Conservation (phyloP, 2,113 vertebrate genomes). For the Rynchops niger region DNA sequence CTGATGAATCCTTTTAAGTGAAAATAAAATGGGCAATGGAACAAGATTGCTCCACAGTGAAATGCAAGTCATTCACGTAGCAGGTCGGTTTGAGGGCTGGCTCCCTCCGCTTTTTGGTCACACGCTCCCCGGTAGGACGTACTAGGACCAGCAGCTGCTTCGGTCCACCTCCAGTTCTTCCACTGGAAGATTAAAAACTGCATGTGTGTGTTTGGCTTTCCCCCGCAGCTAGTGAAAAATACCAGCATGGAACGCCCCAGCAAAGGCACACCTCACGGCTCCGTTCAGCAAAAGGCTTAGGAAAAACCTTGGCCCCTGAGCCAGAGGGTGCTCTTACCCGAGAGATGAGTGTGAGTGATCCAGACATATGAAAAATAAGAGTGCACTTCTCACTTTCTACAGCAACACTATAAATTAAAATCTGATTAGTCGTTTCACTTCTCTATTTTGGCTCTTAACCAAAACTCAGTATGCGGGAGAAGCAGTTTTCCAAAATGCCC, state of each 20-base stretch:
- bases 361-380: background rate
- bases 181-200: background rate
- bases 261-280: background rate
- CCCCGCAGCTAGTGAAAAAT: background rate
- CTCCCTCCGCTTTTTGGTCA: background rate
- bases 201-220: background rate
- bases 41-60: background rate
- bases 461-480: background rate
- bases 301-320: background rate
- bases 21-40: background rate
- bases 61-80: background rate
- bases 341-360: background rate
- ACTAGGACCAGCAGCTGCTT: background rate
- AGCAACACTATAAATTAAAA: background rate
- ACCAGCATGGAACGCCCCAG: background rate
- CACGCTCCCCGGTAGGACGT: background rate
- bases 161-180: background rate
- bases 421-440: background rate
- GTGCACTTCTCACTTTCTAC: background rate
- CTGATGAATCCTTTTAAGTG: background rate
- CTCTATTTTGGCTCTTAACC: background rate
- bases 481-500: background rate
- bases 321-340: background rate
- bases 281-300: background rate
- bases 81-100: background rate